A percentile compares a stretch with the other conserved stretches of the same genome.
Evolutionary conservation across 2,888 invertebrate species (phyloP).

Genomic region (Lamellibrachia satsuma): DNA sequence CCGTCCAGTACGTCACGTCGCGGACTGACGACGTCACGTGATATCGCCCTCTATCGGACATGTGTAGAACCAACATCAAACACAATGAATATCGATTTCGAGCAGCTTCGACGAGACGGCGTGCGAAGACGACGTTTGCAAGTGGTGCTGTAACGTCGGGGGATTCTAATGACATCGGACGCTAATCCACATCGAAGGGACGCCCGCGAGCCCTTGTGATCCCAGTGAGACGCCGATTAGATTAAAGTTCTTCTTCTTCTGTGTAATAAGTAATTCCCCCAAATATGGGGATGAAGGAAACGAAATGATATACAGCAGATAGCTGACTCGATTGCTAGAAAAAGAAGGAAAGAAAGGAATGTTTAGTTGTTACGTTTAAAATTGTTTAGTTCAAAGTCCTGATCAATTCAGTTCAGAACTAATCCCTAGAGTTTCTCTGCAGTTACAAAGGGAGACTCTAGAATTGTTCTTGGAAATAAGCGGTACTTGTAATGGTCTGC

Average conservation of each 20-base stretch:
- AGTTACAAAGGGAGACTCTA: too few relatives aligned
- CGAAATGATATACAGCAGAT: too few relatives aligned
- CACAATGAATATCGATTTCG: neutral
- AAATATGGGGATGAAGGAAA: too few relatives aligned
- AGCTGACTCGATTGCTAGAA: too few relatives aligned
- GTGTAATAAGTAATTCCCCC: too few relatives aligned
- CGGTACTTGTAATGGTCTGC: neutral
- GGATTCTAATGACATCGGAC: neutral
- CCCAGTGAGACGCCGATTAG: neutral
- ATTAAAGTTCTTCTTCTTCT: conserved; percentile 13
- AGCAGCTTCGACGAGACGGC: neutral
- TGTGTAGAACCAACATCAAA: neutral
- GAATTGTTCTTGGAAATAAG: neutral
- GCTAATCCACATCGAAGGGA: neutral
- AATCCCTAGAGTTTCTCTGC: too few relatives aligned
- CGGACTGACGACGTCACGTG: neutral
- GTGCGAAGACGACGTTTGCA: neutral
- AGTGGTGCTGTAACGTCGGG: neutral
- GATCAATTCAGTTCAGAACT: too few relatives aligned
- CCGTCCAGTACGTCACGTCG: conserved; percentile 13
- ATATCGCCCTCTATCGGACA: neutral
- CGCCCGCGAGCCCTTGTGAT: neutral
- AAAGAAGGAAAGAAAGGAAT: too few relatives aligned
- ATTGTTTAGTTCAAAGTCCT: too few relatives aligned
- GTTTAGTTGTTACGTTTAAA: too few relatives aligned